Percentiles rank a stretch among this genome's conserved stretches.
phyloP scores from a whole-genome alignment of 2,113 vertebrate species.

The Dipodomys merriami region DNA sequence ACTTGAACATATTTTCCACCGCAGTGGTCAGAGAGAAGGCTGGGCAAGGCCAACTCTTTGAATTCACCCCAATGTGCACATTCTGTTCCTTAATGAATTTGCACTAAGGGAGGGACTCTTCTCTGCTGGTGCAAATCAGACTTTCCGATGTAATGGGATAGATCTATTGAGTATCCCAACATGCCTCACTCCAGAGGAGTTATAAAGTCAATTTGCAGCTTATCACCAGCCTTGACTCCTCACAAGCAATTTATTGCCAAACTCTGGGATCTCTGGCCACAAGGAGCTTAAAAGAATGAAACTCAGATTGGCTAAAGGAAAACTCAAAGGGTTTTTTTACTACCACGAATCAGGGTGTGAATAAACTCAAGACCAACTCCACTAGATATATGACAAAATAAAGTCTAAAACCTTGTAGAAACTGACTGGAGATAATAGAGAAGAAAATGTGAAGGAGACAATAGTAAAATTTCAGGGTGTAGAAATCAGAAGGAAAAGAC shows the following conservation, averaged over 20 bases:
- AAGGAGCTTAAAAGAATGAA: slow-evolving; percentile 48
- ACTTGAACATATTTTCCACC: not conserved
- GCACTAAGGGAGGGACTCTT: not conserved
- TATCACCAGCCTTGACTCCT: slow-evolving; percentile 32
- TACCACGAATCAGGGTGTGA: not conserved
- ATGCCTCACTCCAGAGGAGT: slow-evolving; percentile 26
- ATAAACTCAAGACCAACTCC: slow-evolving; percentile 17
- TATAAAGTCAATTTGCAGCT: slow-evolving; percentile 56
- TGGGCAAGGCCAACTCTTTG: not conserved
- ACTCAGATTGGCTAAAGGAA: slow-evolving; percentile 45
- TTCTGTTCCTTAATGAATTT: slow-evolving; percentile 11
- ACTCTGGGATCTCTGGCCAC: slow-evolving; percentile 34
- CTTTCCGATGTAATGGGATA: slow-evolving; percentile 8
- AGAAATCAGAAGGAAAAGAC: slow-evolving; percentile 26
- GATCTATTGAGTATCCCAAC: slow-evolving; percentile 36
- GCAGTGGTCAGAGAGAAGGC: slow-evolving; percentile 19
- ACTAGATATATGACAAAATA: slow-evolving; percentile 6
- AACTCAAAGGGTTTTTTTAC: not conserved
- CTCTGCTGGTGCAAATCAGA: slow-evolving; percentile 14
- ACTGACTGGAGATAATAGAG: not conserved
- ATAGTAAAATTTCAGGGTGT: not conserved
- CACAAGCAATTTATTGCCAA: slow-evolving; percentile 53
- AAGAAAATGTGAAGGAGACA: slow-evolving; percentile 1
- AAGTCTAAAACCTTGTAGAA: slow-evolving; percentile 16
- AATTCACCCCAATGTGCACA: not conserved